Evolutionary conservation across 2,888 invertebrate genomes (phyloP).

Genomic region (Heteropelma amictum): DNA sequence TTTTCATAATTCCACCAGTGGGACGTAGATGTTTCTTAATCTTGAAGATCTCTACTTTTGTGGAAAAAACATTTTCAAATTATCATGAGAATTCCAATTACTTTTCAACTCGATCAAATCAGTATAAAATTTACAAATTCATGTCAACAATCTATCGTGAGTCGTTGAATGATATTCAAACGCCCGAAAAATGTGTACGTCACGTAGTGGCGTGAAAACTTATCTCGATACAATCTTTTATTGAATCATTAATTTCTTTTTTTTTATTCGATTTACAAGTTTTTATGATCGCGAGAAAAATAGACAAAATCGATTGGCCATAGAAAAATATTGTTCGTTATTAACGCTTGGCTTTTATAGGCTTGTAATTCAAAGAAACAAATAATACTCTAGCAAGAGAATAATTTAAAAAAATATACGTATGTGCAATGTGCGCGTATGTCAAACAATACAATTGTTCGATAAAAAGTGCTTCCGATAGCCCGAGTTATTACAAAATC

Average conservation of each 20-base stretch:
- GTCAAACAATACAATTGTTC: slow-evolving; percentile 11
- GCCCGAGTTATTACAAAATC: slow-evolving; percentile 37
- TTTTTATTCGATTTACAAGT: too few relatives aligned
- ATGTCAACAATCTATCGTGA: too few relatives aligned
- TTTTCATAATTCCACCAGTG: too few relatives aligned
- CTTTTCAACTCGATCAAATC: too few relatives aligned
- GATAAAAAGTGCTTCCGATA: slow-evolving; percentile 21
- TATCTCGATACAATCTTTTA: not conserved
- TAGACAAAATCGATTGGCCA: slow-evolving; percentile 44
- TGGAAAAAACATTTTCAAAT: too few relatives aligned
- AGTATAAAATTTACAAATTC: too few relatives aligned
- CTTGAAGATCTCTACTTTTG: too few relatives aligned
- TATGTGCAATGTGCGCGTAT: slow-evolving; percentile 16
- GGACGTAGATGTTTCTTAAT: too few relatives aligned
- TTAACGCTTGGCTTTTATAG: not conserved
- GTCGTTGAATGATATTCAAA: too few relatives aligned
- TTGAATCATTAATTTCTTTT: not conserved
- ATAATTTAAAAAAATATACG: not conserved
- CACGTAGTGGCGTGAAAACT: too few relatives aligned
- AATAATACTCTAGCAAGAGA: not conserved
- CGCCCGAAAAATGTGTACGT: too few relatives aligned
- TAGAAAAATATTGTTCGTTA: slow-evolving; percentile 55
- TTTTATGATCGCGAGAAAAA: slow-evolving; percentile 18
- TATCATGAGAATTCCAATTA: too few relatives aligned
- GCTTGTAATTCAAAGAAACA: not conserved